Evolutionary conservation across 2,113 vertebrate species (phyloP).

Genomic region (Laticauda colubrina): DNA sequence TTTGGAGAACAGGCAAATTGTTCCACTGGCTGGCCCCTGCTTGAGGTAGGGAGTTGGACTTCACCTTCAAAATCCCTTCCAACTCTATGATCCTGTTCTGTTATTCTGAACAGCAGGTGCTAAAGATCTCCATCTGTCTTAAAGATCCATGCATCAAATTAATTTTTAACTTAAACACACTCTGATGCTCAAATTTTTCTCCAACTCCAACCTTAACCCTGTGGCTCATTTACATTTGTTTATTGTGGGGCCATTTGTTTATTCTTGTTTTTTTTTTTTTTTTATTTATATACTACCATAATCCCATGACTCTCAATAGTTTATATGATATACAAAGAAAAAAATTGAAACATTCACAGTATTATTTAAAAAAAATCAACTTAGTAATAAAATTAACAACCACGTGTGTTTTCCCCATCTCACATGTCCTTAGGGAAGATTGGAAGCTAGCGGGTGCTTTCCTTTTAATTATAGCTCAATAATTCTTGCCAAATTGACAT

Average conservation of each 20-base stretch:
- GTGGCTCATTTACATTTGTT: accelerated
- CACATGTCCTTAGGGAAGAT: background rate
- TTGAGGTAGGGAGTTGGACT: background rate
- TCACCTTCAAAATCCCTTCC: background rate
- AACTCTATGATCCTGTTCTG: background rate
- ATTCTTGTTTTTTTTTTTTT: background rate
- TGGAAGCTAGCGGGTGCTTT: background rate
- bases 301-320: background rate
- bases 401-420: background rate
- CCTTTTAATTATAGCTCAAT: constrained; percentile 51
- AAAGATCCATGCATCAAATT: background rate
- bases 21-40: background rate
- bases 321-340: background rate
- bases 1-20: too few species aligned
- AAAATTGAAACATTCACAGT: background rate
- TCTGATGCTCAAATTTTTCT: background rate
- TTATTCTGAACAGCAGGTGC: background rate
- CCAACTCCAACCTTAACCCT: too few species aligned
- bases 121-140: background rate
- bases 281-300: background rate
- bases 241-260: accelerated
- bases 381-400: background rate
- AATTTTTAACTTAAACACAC: background rate
- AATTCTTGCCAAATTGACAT: constrained; percentile 52
- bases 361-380: background rate